Base-by-base conservation (phyloP, 2,113 vertebrate genomes). In the Puntigrus tetrazona region DNA sequence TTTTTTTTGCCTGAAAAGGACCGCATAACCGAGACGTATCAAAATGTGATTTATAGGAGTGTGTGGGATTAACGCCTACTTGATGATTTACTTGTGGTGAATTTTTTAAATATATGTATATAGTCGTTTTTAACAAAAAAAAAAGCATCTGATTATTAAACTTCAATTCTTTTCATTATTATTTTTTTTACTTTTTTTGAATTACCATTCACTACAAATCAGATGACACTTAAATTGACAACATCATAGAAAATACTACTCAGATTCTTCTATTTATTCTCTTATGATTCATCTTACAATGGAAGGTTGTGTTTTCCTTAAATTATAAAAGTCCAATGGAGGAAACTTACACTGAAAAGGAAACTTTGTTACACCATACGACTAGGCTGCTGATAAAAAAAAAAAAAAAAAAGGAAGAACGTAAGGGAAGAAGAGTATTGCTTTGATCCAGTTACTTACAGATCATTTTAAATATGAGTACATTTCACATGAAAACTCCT, bases 291-390 rank as follows among this genome's bases (percentile, higher is more conserved):
- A 91, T 92, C 86, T 88, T 90, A 93, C 92, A 94, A 91, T 92
- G 92, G 87, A 93, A 93, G 88, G 89, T 89, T 79, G 77, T 88
- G 88, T 92, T 91, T 92, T 27, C n/a, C 22, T 93, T 92, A 93
- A 94, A 92, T 94, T 93, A 93, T 88, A 94, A 94, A 94, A 91
- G 83, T 89, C 87, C 78, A 88, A 90, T 85, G 86, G 86, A 88
- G 88, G 82, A 25, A 61, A 87, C 84, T 81, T 87, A 86, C 88
- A 79, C 73, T 90, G 81, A 74, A 69, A 88, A 86, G 75, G 78
- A 89, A 87, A 89, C 20, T 16, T 70, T 80, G 74, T 90, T 89
- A 91, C 88, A 92, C 78, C 86, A 79, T 90, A 90, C 74, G 90
- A 86, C 85, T 87, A 85, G 77, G 87, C 85, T 89, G 89, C 85